Evolutionary conservation across 2,888 invertebrate species (phyloP).

Genomic region (Cryptocheilus praepositus): DNA sequence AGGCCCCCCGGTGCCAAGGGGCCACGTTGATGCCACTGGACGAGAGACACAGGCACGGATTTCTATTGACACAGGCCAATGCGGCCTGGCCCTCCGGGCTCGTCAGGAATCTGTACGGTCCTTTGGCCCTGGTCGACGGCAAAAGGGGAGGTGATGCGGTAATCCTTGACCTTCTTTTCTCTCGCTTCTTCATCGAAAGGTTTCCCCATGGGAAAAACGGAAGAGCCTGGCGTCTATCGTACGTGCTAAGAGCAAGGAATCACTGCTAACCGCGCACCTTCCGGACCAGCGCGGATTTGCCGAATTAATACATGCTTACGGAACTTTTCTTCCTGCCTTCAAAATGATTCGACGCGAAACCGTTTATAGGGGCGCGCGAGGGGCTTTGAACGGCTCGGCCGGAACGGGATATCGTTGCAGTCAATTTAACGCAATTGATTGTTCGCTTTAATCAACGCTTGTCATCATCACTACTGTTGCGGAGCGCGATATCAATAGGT

Average conservation of each 20-base stretch:
- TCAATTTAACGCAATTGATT: constrained; percentile 33
- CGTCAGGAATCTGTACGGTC: constrained; percentile 56
- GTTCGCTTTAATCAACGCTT: constrained; percentile 3
- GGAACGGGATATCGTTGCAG: constrained; percentile 22
- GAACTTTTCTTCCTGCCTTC: neutral
- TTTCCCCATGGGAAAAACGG: constrained; percentile 20
- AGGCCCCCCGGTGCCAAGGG: neutral
- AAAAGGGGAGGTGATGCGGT: constrained; percentile 45
- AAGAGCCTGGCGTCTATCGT: neutral
- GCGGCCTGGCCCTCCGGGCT: constrained; percentile 32
- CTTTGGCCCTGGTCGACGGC: constrained; percentile 22
- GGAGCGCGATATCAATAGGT: no score
- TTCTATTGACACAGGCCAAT: constrained; percentile 61
- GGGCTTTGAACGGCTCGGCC: constrained; percentile 10
- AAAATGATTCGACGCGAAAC: neutral
- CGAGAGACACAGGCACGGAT: constrained; percentile 54
- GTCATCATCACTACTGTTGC: no score
- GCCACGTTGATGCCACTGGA: constrained; percentile 39
- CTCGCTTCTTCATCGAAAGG: neutral
- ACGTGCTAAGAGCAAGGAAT: constrained; percentile 28
- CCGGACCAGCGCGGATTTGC: constrained; percentile 44
- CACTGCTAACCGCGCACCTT: constrained; percentile 35
- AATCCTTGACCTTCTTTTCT: constrained; percentile 60
- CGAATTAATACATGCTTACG: constrained; percentile 37
- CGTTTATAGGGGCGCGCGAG: neutral